Conservation (phyloP, 2,888 invertebrate genomes). For the Habrosyne pyritoides region DNA sequence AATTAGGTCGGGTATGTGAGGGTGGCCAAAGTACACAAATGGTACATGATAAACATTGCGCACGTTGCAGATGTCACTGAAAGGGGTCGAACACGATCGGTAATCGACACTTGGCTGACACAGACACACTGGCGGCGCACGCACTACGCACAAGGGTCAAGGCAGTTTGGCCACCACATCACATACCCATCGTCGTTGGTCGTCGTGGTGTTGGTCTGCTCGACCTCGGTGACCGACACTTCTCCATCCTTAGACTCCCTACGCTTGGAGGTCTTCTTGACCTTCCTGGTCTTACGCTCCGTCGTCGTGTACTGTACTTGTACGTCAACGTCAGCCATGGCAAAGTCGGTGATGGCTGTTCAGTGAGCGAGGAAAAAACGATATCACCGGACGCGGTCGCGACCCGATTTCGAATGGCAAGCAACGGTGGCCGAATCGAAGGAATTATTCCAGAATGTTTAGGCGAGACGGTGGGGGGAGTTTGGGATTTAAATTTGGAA, state of each 20-base stretch:
- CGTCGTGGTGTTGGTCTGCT: slow-evolving; percentile 86
- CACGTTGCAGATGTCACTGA: slow-evolving; percentile 54
- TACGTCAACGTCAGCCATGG: slow-evolving; percentile 96
- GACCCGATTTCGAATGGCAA: slow-evolving; percentile 84
- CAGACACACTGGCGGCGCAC: slow-evolving; percentile 61
- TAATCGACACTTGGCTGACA: slow-evolving; percentile 65
- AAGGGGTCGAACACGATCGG: slow-evolving; percentile 50
- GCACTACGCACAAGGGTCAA: slow-evolving; percentile 55
- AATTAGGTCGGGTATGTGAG: slow-evolving; percentile 82
- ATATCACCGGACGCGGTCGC: slow-evolving; percentile 82
- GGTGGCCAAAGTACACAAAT: slow-evolving; percentile 69
- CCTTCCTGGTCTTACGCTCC: slow-evolving; percentile 96
- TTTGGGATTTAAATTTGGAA: slow-evolving; percentile 83
- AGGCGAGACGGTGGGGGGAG: slow-evolving; percentile 76
- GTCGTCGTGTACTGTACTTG: slow-evolving; percentile 93
- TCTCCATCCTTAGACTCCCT: slow-evolving; percentile 90
- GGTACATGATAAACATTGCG: slow-evolving; percentile 41
- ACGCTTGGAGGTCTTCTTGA: slow-evolving; percentile 91
- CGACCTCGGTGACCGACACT: slow-evolving; percentile 92
- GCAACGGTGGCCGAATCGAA: slow-evolving; percentile 76
- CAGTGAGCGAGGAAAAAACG: slow-evolving; percentile 47
- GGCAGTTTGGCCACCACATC: slow-evolving; percentile 83
- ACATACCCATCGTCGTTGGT: slow-evolving; percentile 93
- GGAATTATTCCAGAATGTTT: slow-evolving; percentile 84
- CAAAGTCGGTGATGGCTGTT: slow-evolving; percentile 50